Conservation (phyloP, 2,888 invertebrate genomes). For the Prosopocoilus inquinatus region DNA sequence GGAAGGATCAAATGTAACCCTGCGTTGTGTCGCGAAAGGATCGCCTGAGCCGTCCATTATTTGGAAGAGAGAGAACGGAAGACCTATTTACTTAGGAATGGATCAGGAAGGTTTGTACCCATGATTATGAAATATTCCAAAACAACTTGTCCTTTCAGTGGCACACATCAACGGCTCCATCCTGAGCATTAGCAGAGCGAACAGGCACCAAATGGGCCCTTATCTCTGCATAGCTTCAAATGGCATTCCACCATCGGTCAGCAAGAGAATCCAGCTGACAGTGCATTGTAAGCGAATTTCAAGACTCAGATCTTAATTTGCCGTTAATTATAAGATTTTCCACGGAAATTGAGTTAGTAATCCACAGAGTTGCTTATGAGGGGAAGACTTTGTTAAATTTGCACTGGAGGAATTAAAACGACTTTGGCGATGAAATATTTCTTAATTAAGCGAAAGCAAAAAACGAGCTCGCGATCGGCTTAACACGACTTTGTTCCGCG, state of each 20-base stretch:
- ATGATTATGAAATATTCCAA: background rate
- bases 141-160: constrained; percentile 52
- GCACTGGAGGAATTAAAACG: too few relatives aligned
- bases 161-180: constrained; percentile 65
- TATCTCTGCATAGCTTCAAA: constrained; percentile 81
- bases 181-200: constrained; percentile 67
- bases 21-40: constrained; percentile 86
- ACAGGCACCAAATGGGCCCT: constrained; percentile 76
- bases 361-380: too few relatives aligned
- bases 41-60: constrained; percentile 81
- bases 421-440: too few relatives aligned
- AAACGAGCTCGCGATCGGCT: too few relatives aligned
- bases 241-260: constrained; percentile 83
- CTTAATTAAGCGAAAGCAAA: too few relatives aligned
- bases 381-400: too few relatives aligned
- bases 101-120: constrained; percentile 17
- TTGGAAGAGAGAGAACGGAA: constrained; percentile 78
- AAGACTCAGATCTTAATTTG: background rate
- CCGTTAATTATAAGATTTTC: too few relatives aligned
- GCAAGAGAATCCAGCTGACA: constrained; percentile 82
- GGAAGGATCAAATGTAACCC: constrained; percentile 80
- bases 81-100: constrained; percentile 21
- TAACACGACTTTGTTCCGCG: too few relatives aligned
- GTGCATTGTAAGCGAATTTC: constrained; percentile 68
- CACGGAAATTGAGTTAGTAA: too few relatives aligned